Conservation (phyloP, 2,888 invertebrate genomes). For the Ischnus inquisitorius region DNA sequence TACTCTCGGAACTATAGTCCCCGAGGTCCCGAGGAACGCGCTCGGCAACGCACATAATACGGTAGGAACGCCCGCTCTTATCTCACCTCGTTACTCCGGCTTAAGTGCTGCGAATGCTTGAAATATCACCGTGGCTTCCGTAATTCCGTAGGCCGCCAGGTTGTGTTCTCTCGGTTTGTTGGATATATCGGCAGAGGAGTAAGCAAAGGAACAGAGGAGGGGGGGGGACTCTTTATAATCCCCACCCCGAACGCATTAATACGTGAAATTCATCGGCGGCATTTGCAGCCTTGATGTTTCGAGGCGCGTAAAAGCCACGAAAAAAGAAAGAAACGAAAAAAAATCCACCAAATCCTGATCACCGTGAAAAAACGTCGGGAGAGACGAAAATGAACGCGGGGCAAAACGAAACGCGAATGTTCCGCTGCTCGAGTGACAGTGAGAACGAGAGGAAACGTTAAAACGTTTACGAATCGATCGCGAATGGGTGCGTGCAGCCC, state of each 20-base stretch:
- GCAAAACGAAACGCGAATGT: not conserved
- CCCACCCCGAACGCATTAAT: conserved; percentile 65
- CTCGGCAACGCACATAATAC: conserved; percentile 46
- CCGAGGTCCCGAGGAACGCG: conserved; percentile 27
- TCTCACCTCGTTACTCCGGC: conserved; percentile 84
- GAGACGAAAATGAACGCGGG: not conserved
- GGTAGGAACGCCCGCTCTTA: conserved; percentile 76
- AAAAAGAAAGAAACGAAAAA: conserved; percentile 19
- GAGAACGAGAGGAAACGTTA: not conserved
- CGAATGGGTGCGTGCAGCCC: not conserved
- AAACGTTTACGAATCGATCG: conserved; percentile 42
- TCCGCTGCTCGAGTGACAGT: not conserved
- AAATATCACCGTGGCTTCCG: conserved; percentile 83
- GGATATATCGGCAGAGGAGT: not conserved
- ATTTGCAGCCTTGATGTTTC: conserved; percentile 60
- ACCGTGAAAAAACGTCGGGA: not conserved
- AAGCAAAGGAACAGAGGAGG: not conserved
- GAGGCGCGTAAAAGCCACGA: conserved; percentile 9
- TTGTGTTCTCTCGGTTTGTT: not conserved
- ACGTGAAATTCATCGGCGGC: conserved; percentile 68
- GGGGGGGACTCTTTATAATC: conserved; percentile 55
- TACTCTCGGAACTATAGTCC: not conserved
- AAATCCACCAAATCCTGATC: not conserved
- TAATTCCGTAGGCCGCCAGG: conserved; percentile 75
- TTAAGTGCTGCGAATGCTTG: conserved; percentile 83